These are phyloP conservation scores for Andrena bucephala DNA, from an alignment of 2,888 invertebrate species.

Conservation along the genomic window DNA sequence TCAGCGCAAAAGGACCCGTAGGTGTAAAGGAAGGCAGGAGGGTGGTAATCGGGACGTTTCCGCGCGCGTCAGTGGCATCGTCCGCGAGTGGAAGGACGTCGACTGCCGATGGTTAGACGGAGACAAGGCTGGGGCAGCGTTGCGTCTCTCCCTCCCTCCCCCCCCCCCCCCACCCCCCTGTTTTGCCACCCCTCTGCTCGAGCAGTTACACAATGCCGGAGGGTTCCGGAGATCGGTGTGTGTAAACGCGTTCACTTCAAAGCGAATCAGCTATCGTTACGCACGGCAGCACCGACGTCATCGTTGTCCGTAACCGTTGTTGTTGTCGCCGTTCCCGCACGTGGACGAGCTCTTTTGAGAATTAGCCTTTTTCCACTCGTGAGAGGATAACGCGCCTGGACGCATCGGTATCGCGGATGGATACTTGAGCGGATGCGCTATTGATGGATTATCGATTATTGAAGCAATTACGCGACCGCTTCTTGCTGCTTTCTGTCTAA, in stretches of 20 bases:
- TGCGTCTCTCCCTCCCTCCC: not conserved
- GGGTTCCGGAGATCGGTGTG: conserved; percentile 54
- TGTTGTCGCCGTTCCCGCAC: conserved; percentile 30
- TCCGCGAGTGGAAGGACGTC: conserved; percentile 40
- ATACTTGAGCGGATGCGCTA: conserved; percentile 20
- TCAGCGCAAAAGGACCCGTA: conserved; percentile 51
- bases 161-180: conserved; percentile 19
- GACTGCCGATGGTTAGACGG: conserved; percentile 24
- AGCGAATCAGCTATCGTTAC: conserved; percentile 70
- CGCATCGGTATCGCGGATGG: conserved; percentile 31
- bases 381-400: conserved; percentile 38
- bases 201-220: conserved; percentile 52
- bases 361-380: conserved; percentile 53
- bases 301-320: conserved; percentile 52
- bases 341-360: conserved; percentile 64
- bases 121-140: conserved; percentile 41
- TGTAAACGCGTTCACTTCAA: conserved; percentile 71
- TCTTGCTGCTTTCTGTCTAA: not conserved
- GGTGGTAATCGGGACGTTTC: conserved; percentile 47
- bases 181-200: conserved; percentile 25
- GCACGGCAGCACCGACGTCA: conserved; percentile 67
- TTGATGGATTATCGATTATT: conserved; percentile 33
- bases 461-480: not conserved
- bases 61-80: conserved; percentile 37
- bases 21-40: conserved; percentile 15